Evolutionary conservation across 1,140 invertebrate species (phyloP).

Genomic region (Heliconius eleuchia): DNA sequence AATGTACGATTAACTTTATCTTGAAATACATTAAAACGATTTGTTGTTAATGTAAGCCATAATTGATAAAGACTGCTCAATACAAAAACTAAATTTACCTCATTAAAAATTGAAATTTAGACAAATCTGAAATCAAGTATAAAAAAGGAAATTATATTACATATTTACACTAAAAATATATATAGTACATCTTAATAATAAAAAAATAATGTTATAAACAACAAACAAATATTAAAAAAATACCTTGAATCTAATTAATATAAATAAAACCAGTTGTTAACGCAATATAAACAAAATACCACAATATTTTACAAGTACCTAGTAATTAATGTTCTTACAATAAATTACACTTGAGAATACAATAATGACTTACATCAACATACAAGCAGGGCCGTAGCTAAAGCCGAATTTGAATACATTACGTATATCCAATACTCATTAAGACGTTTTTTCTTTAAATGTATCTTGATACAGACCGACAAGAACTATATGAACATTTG

Average conservation of each 20-base stretch:
- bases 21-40: neutral
- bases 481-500: too few species aligned
- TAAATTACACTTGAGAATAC: neutral
- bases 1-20: neutral
- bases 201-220: neutral
- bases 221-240: neutral
- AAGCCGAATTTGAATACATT: too few species aligned
- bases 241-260: neutral
- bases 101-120: neutral
- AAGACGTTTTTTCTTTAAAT: too few species aligned
- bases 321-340: neutral
- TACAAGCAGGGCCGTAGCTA: slow-evolving; percentile 33
- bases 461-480: too few species aligned
- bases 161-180: neutral
- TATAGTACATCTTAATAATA: neutral
- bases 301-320: neutral
- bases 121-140: neutral
- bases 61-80: neutral
- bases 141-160: neutral
- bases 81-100: neutral
- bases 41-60: neutral
- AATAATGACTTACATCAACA: slow-evolving; percentile 11
- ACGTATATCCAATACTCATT: too few species aligned
- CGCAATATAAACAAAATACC: neutral
- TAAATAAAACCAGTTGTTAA: too few species aligned